Conservation (phyloP, 2,888 invertebrate species). For the Nymphalis urticae region DNA sequence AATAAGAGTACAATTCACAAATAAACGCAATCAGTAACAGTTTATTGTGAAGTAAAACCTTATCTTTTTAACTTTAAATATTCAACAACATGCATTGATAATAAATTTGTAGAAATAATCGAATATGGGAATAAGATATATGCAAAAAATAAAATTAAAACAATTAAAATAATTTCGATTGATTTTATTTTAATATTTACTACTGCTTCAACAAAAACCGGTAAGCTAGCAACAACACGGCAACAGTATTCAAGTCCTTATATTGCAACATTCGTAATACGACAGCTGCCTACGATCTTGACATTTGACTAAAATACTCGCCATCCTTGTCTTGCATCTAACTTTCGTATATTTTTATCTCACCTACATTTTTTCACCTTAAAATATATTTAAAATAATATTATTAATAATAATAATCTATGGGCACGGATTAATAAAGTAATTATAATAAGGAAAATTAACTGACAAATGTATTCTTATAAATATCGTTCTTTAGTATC, state of each 20-base stretch:
- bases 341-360: conserved; percentile 15
- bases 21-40: not conserved
- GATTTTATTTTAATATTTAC: not conserved
- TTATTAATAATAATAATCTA: too few relatives aligned
- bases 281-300: conserved; percentile 50
- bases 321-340: conserved; percentile 25
- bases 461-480: too few relatives aligned
- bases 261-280: conserved; percentile 45
- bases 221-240: conserved; percentile 10
- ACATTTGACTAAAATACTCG: conserved; percentile 48
- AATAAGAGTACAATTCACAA: conserved; percentile 20
- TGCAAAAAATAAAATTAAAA: too few relatives aligned
- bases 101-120: not conserved
- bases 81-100: not conserved
- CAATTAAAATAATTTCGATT: too few relatives aligned
- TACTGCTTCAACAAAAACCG: conserved; percentile 12
- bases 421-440: too few relatives aligned
- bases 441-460: too few relatives aligned
- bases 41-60: not conserved
- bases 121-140: too few relatives aligned
- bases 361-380: conserved; percentile 3
- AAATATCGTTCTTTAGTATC: not conserved
- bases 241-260: conserved; percentile 39
- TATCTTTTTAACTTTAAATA: not conserved
- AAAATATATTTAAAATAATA: too few relatives aligned